A percentile compares a stretch with the other conserved stretches of the same genome.
Evolutionary conservation across 2,113 vertebrate species (phyloP).

Genomic region (Amphiprion percula): DNA sequence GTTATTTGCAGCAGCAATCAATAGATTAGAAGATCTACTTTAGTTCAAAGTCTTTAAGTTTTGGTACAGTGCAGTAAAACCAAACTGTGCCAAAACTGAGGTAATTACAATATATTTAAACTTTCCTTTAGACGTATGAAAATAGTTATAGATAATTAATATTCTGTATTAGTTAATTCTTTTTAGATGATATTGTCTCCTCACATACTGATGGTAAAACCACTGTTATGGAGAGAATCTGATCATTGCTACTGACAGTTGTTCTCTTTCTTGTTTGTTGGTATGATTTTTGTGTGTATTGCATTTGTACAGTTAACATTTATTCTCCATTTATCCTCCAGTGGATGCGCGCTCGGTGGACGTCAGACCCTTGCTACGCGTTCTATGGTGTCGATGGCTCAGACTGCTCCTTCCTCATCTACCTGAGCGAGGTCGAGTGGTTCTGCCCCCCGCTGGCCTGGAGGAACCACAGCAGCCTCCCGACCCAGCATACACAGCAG

Average conservation of each 20-base stretch:
- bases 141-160: no score
- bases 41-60: no score
- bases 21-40: no score
- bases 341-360: conserved; percentile 99
- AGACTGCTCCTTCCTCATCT: conserved; percentile 97
- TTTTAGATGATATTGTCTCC: no score
- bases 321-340: conserved; percentile 57
- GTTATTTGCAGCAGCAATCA: no score
- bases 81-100: no score
- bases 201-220: background rate
- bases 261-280: background rate
- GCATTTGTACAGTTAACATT: background rate
- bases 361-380: conserved; percentile 97
- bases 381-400: conserved; percentile 98
- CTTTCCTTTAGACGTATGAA: no score
- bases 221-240: no score
- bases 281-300: background rate
- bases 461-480: conserved; percentile 88
- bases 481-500: conserved; percentile 70
- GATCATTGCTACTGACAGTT: no score
- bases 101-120: no score
- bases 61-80: no score
- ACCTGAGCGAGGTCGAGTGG: conserved; percentile 98
- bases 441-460: conserved; percentile 94
- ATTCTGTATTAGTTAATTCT: no score